Conservation (phyloP, 2,113 vertebrate species). For the Lasiurus borealis region DNA sequence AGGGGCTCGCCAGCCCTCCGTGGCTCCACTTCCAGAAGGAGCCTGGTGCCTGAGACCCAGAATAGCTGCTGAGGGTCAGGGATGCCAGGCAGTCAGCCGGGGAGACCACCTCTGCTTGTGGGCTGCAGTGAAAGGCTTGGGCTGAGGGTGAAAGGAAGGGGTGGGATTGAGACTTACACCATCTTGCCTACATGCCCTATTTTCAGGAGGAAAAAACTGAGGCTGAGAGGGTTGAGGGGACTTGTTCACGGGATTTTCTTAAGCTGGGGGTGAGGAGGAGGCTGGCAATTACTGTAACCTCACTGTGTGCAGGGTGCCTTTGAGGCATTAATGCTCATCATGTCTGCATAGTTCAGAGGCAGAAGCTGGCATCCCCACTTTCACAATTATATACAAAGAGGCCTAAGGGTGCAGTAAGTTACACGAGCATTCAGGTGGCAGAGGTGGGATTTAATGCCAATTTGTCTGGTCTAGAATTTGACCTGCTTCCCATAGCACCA, state of each 20-base stretch:
- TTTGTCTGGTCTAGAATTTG: not conserved
- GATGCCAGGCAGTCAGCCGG: not conserved
- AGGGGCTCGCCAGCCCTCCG: rapidly evolving
- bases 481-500: not conserved
- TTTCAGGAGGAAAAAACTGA: conserved; percentile 2
- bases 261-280: too few relatives aligned
- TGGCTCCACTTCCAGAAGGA: not conserved
- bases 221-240: not conserved
- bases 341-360: not conserved
- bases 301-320: not conserved
- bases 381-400: not conserved
- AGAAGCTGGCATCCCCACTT: not conserved
- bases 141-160: not conserved
- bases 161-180: not conserved
- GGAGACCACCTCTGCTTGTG: not conserved
- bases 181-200: not conserved
- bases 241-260: not conserved
- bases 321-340: not conserved
- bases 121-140: not conserved
- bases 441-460: not conserved
- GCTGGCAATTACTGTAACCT: not conserved
- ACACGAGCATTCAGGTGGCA: not conserved
- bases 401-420: not conserved
- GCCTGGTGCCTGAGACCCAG: not conserved
- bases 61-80: not conserved